Base-by-base conservation (phyloP, 2,113 vertebrate species). In the Crotalus viridis region DNA sequence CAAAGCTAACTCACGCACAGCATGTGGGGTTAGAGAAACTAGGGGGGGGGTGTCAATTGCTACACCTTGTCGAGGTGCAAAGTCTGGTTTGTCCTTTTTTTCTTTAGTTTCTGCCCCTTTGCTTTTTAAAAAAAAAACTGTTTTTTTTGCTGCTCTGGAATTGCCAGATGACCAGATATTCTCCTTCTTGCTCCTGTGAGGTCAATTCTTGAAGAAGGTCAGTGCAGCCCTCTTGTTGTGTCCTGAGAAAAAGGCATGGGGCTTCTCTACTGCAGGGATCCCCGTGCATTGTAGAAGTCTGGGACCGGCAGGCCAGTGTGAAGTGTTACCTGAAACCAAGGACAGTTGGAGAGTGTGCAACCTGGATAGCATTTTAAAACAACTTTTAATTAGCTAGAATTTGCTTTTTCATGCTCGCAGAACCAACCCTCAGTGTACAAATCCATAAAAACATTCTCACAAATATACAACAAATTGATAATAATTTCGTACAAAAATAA, bases 231-330 rank as follows among this genome's bases (percentile, higher is more conserved):
- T 93, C 93, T 96, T 92, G 90, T 91, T 93, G 64, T 88, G 0
- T 10, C 81, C 95, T 3, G 5, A 91, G 96, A 94, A 93, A 91
- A 94, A 55, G 95, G 95, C 96, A 95, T 97, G 96, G 91, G 92
- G 95, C 39, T 28, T 90, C 90, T 90, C 97, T 95, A 98, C 0
- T 97, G 97, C 95, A 98, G 96, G 33, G 98, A 93, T 10, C 98
- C 97, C 98, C 99, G 92, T 48, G 98, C 98, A 1, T 98, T 97
- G 97, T 99, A 99, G 98, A 99, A 99, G 85, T 99, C 99, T 0
- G 99, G 99, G 95, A 99, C 98, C 0, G 99, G 98, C 90, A 99
- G 97, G 51, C 99, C 99, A 1, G 99, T 99, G 96, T 99, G 99
- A 91, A 99, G 98, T 0, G 99, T 99, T 94, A 99, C 98, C 99